These are phyloP conservation scores for Octomys mimax DNA, from an alignment of 2,797 vertebrate species.

Conservation along the genomic window DNA sequence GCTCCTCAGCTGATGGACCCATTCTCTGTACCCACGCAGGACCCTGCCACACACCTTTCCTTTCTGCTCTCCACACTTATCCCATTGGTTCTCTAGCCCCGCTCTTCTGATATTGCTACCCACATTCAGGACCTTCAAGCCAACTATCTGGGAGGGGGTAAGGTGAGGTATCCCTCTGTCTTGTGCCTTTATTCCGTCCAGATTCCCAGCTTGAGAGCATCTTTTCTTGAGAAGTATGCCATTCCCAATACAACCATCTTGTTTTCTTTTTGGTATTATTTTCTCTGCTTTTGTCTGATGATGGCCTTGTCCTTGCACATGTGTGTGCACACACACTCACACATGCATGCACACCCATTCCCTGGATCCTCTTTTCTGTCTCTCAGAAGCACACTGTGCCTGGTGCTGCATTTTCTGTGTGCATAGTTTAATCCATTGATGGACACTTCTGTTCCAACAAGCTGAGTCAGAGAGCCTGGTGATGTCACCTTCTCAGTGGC, in stretches of 20 bases:
- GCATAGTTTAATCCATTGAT: neutral
- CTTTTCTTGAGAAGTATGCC: neutral
- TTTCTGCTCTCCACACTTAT: neutral
- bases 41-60: neutral
- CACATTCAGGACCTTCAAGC: neutral
- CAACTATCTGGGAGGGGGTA: neutral
- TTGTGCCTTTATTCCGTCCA: neutral
- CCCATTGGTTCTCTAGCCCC: neutral
- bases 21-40: neutral
- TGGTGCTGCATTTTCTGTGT: neutral
- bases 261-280: neutral
- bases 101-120: neutral
- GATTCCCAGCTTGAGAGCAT: neutral
- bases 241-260: neutral
- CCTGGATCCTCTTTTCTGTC: neutral
- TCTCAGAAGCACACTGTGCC: neutral
- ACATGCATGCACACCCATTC: too few relatives aligned
- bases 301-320: neutral
- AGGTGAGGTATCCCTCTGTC: neutral
- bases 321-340: too few relatives aligned
- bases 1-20: accelerated
- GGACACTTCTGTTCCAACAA: neutral
- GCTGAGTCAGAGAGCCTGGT: neutral
- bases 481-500: neutral
- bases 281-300: neutral